Base-by-base conservation (phyloP, 2,113 vertebrate genomes). In the Turdus rufiventris region DNA sequence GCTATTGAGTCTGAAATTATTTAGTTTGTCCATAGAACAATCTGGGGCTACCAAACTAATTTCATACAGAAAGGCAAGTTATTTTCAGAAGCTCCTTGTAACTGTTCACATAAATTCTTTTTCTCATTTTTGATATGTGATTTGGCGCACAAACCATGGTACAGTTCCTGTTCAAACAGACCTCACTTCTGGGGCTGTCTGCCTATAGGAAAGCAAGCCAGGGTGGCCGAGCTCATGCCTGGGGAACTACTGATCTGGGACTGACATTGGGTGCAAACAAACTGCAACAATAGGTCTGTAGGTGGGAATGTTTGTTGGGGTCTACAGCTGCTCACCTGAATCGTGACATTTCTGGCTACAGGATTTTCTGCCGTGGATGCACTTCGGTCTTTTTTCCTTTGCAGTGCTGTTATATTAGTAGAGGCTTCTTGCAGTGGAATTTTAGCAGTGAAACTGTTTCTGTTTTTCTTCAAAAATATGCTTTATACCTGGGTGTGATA, bases 321-420 rank as follows among this genome's bases (percentile, higher is more conserved):
- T 71, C 61, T 87, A 43, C 36, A 54, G n/a, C 38, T 36, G 0
- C 29, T 82, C 51, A 8, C 33, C n/a, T 63, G 50, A 72, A 50
- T 62, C 0, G 0, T 51, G 60, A 4, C 33, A 13, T 76, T 57
- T 62, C 47, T 63, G 74, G 13, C 60, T 45, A 9, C 2, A 11
- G 24, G 24, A 5, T 53, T 65, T 88, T 82, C 68, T 47, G 38
- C 4, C 4, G 12, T 36, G 18, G 62, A 8, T 73, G 7, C 0
- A 1, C 18, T 56, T 43, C 31, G 3, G 10, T 58, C 36, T 78
- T 23, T 53, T 88, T 78, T 26, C 36, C 51, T 48, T 63, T 56
- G 50, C 54, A 18, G 16, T 70, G 47, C 36, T 23, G 1, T 31
- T 61, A 3, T 28, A 16, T 50, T 51, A 85, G 34, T 8, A 75